phyloP scores from a whole-genome alignment of 2,888 invertebrate species.

The Dyspetes luteomarginatus region DNA sequence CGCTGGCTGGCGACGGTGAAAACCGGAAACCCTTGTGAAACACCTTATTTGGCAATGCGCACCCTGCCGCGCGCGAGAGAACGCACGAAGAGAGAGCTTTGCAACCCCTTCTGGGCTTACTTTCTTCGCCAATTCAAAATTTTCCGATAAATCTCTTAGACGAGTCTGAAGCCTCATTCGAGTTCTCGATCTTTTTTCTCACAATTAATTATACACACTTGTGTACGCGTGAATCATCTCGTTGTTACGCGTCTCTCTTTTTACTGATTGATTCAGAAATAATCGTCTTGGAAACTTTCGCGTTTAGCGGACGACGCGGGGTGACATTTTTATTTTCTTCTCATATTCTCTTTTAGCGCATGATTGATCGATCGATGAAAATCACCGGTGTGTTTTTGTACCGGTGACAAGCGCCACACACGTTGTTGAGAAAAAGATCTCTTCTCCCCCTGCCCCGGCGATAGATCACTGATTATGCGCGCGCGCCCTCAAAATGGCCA shows the following conservation, averaged over 20 bases:
- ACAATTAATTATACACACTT: not conserved
- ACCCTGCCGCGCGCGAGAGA: slow-evolving; percentile 72
- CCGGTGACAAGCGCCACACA: slow-evolving; percentile 49
- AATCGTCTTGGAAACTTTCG: not conserved
- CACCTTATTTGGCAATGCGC: slow-evolving; percentile 89
- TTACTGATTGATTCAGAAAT: not conserved
- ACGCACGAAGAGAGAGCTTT: slow-evolving; percentile 19
- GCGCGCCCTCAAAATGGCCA: slow-evolving; percentile 4
- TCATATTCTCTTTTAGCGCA: slow-evolving; percentile 1
- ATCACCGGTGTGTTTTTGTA: slow-evolving; percentile 35
- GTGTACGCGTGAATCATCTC: not conserved
- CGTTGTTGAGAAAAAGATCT: slow-evolving; percentile 50
- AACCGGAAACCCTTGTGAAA: slow-evolving; percentile 86
- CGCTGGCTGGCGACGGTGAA: slow-evolving; percentile 77
- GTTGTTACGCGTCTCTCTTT: not conserved
- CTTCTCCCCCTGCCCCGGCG: not conserved
- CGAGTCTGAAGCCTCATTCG: not conserved
- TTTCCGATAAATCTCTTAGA: not conserved
- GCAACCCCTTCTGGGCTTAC: slow-evolving; percentile 17
- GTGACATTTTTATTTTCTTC: not conserved
- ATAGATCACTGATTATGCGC: slow-evolving; percentile 1
- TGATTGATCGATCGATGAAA: slow-evolving; percentile 21
- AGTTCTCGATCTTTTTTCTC: not conserved
- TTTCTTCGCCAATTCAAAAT: not conserved
- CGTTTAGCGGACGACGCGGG: not conserved